Evolutionary conservation across 2,888 invertebrate genomes (phyloP), one percentile per base, ranked within the genome.

Genomic region (Emmelina monodactyla): DNA sequence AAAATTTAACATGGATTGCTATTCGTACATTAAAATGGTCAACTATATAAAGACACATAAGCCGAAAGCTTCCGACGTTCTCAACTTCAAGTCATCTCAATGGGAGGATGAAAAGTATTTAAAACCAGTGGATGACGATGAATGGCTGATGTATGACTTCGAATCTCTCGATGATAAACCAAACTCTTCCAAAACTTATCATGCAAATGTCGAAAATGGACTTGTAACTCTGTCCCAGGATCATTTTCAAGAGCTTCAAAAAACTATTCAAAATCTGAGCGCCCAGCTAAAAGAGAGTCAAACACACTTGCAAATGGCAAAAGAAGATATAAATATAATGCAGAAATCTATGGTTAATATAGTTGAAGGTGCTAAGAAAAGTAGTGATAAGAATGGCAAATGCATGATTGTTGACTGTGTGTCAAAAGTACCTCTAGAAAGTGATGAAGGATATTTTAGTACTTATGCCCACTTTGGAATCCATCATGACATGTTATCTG

Each of bases 401-500:
- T 12, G 4, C 4, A 6, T 13, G 9, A 12, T 29, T 5, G 55
- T 63, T 1, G 71, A 76, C 42, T 68, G 72, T 53, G 71, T 71
- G 1, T 64, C 66, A 6, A 69, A 81, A 48, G 69, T 85, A 31
- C 82, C 83, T 32, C 55, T 84, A 32, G 83, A 84, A 49, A 83
- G 85, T 49, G 94, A 94, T 58, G 87, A 85, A 49, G 85, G 86
- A 31, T 92, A 92, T 63, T 92, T 92, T 45, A 87, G 83, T 53
- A 89, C 92, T 2, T 96, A 96, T 56, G 88, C 92, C 33, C 94
- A 95, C 70, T 94, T 91, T 69, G 88, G 89, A 14, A 96, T 96
- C 53, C 97, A 97, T 69, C 88, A 92, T 58, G 94, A 94, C 56
- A 97, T 97, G 97, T 81, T 97, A 22, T 89, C 89, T 83, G 95